Percentiles rank a stretch among this genome's conserved stretches.
These are phyloP conservation scores for Synanthedon andrenaeformis DNA, from an alignment of 2,888 invertebrate genomes.

Conservation along the genomic window DNA sequence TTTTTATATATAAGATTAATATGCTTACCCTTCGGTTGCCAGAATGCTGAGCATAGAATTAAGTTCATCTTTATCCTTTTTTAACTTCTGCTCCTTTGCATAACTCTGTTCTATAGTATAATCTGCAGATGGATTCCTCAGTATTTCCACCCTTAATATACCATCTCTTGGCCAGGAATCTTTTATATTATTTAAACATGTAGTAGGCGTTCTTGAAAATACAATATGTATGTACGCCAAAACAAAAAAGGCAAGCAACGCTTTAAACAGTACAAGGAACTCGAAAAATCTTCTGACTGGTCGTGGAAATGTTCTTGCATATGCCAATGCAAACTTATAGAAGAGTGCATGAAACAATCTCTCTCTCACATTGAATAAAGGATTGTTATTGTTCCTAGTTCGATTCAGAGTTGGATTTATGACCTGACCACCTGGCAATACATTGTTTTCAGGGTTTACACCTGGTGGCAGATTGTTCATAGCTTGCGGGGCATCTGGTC, in stretches of 20 bases:
- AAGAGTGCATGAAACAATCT: constrained; percentile 95
- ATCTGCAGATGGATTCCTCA: constrained; percentile 76
- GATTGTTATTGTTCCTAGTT: constrained; percentile 76
- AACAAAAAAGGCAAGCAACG: constrained; percentile 84
- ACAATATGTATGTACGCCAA: constrained; percentile 95
- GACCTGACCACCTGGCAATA: constrained; percentile 67
- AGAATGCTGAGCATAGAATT: constrained; percentile 73
- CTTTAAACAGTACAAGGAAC: constrained; percentile 84
- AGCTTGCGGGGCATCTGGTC: constrained; percentile 39
- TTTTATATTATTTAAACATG: constrained; percentile 90
- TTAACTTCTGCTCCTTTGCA: constrained; percentile 81
- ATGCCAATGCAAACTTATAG: constrained; percentile 90
- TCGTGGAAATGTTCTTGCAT: constrained; percentile 90
- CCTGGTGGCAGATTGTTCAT: constrained; percentile 60
- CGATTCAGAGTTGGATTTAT: constrained; percentile 64
- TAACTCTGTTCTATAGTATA: constrained; percentile 87
- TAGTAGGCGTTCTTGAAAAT: constrained; percentile 92
- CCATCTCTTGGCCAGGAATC: constrained; percentile 96
- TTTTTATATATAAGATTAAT: too few species aligned
- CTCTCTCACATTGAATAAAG: constrained; percentile 87
- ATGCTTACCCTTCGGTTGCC: constrained; percentile 73
- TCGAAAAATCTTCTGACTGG: constrained; percentile 86
- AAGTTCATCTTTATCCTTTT: constrained; percentile 74
- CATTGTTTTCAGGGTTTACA: constrained; percentile 63
- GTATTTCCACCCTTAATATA: constrained; percentile 91